Base-by-base conservation (phyloP, 1,140 invertebrate species). In the Drosophila prosaltans region DNA sequence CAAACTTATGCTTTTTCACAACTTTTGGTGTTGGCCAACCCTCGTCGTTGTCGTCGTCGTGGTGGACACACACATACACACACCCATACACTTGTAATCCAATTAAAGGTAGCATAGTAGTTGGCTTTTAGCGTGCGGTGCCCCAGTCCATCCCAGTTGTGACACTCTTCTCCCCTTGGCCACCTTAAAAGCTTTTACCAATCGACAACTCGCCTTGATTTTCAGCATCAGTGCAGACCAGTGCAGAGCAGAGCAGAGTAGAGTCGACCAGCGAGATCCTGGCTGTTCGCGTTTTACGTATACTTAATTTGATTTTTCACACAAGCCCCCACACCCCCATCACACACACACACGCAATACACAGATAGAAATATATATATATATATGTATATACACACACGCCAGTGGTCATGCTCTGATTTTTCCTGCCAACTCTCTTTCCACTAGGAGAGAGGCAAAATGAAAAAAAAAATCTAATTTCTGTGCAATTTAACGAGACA, bases 401-500 rank as follows among this genome's bases (percentile, higher is more conserved):
- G 61, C 28, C 84, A 88, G 84, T 84, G 84, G 84, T 88, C 84
- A 88, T 88, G 84, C 84, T 88, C 84, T 88, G 84, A 88, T 88
- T 88, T 88, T 84, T 77, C 72, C 70, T 66, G 76, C 48, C 45
- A 62, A 59, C 36, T 48, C 45, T 30, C 28, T 30, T 30, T 30
- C 21, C 45, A 5, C 21, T 21, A 74, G 51, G 32, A 39, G 16
- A 51, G 59, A 16, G 30, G 30, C 32, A 36, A 66, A 40, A 28
- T 57, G 60, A 30, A 65, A 40, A 40, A 69, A 39, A 88, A 90
- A 90, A 90, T 90, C 88, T 86, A 90, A 90, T 90, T 90, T 90
- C 75, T 90, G 88, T 78, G 83, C 88, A 90, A 90, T 90, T 90
- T 90, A 90, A 90, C 88, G 88, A 90, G 88, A 90, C 88, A 90